Conservation (phyloP, 2,888 invertebrate species). For the Caenorhabditis auriculariae region DNA sequence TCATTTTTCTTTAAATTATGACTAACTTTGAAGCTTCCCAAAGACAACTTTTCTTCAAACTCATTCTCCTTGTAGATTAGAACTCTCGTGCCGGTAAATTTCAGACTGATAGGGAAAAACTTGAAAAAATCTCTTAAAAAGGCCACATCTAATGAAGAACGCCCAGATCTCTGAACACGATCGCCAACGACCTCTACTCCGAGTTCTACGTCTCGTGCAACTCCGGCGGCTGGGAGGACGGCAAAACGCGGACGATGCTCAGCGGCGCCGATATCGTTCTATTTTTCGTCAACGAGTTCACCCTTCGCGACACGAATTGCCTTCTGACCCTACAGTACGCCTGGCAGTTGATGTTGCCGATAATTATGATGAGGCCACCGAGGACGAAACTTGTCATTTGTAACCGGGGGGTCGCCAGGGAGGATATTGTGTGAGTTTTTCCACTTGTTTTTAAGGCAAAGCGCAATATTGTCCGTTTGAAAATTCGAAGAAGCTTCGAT, state of each 20-base stretch:
- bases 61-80: too few relatives aligned
- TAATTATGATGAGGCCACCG: conserved; percentile 49
- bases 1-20: too few relatives aligned
- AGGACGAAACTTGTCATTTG: conserved; percentile 46
- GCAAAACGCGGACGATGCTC: conserved; percentile 7
- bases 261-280: conserved; percentile 32
- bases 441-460: too few relatives aligned
- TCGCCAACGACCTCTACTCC: conserved; percentile 40
- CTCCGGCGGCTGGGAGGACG: conserved; percentile 2
- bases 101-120: too few relatives aligned
- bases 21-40: too few relatives aligned
- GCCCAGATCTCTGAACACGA: conserved; percentile 33
- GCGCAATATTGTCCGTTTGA: too few relatives aligned
- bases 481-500: conserved; percentile 8
- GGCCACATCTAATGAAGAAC: too few relatives aligned
- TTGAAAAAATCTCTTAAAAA: too few relatives aligned
- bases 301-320: conserved; percentile 43
- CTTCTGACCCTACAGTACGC: conserved; percentile 47
- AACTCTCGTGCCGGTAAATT: too few relatives aligned
- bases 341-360: conserved; percentile 48
- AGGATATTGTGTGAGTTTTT: conserved; percentile 5
- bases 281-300: conserved; percentile 52
- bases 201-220: conserved; percentile 44
- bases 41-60: too few relatives aligned
- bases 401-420: conserved; percentile 14